These are phyloP conservation scores for Lagocephalus sceleratus DNA, from an alignment of 2,797 vertebrate genomes.

Conservation along the genomic window DNA sequence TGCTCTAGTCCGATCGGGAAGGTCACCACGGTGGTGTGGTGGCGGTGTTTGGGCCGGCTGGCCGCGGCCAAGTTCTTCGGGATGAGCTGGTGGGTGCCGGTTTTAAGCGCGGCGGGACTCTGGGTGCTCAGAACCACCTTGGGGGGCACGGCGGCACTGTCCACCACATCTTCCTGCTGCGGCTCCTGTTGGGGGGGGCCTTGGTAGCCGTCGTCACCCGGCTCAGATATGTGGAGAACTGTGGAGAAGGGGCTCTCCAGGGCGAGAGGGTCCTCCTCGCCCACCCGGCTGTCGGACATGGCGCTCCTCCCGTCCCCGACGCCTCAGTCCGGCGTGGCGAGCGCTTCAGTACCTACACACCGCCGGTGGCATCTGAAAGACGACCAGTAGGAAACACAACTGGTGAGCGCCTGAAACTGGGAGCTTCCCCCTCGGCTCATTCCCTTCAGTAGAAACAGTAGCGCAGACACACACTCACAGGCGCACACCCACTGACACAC, in stretches of 20 bases:
- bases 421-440: background rate
- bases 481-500: too few relatives aligned
- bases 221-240: slow-evolving; percentile 60
- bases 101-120: slow-evolving; percentile 77
- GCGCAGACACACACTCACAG: too few relatives aligned
- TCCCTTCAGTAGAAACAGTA: background rate
- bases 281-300: slow-evolving; percentile 77
- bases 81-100: slow-evolving; percentile 87
- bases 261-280: slow-evolving; percentile 64
- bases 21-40: slow-evolving; percentile 81
- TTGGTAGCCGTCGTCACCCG: slow-evolving; percentile 31
- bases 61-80: slow-evolving; percentile 79
- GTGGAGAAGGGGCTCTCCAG: slow-evolving; percentile 75
- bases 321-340: slow-evolving; percentile 4
- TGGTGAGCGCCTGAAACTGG: slow-evolving; percentile 9
- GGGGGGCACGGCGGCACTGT: slow-evolving; percentile 14
- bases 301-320: slow-evolving; percentile 5
- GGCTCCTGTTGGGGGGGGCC: slow-evolving; percentile 18
- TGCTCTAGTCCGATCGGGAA: slow-evolving; percentile 66
- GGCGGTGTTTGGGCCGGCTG: slow-evolving; percentile 74
- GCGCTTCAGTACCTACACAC: slow-evolving; percentile 38
- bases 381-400: background rate
- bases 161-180: background rate
- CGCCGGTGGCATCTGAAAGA: slow-evolving; percentile 27
- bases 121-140: slow-evolving; percentile 83